Percentiles rank a stretch among this genome's conserved stretches.
Conservation (phyloP, 2,888 invertebrate species). For the Cheilosia pagana region DNA sequence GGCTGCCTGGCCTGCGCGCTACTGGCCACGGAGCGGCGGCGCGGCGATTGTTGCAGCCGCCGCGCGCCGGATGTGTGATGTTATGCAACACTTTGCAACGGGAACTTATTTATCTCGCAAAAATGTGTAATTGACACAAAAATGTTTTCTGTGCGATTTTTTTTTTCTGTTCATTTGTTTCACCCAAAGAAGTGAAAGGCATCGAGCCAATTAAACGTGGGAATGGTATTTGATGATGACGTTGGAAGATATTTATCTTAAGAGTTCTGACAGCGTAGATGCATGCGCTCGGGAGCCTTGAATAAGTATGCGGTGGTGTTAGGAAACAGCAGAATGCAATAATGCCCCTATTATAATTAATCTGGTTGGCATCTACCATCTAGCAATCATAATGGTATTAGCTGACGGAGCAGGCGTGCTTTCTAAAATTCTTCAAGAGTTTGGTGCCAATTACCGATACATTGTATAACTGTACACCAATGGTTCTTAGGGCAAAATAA, state of each 20-base stretch:
- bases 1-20: conserved; percentile 42
- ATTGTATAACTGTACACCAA: background rate
- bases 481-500: no score
- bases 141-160: conserved; percentile 64
- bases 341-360: conserved; percentile 47
- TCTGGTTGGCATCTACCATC: conserved; percentile 14
- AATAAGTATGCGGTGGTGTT: background rate
- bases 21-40: conserved; percentile 31
- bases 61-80: conserved; percentile 72
- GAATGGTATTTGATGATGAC: conserved; percentile 74
- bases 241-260: conserved; percentile 69
- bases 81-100: conserved; percentile 68
- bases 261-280: conserved; percentile 52
- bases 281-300: conserved; percentile 36
- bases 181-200: conserved; percentile 69
- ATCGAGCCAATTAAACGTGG: conserved; percentile 73
- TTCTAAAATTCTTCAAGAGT: conserved; percentile 52
- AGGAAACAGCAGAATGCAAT: conserved; percentile 27
- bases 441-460: conserved; percentile 2
- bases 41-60: conserved; percentile 36
- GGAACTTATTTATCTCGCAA: conserved; percentile 74
- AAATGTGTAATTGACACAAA: conserved; percentile 75
- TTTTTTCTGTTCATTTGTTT: conserved; percentile 24
- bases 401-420: conserved; percentile 27
- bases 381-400: conserved; percentile 36